A percentile compares a stretch with the other conserved stretches of the same genome.
Evolutionary conservation across 2,888 invertebrate species (phyloP).

Genomic region (Ecliptopera silaceata): DNA sequence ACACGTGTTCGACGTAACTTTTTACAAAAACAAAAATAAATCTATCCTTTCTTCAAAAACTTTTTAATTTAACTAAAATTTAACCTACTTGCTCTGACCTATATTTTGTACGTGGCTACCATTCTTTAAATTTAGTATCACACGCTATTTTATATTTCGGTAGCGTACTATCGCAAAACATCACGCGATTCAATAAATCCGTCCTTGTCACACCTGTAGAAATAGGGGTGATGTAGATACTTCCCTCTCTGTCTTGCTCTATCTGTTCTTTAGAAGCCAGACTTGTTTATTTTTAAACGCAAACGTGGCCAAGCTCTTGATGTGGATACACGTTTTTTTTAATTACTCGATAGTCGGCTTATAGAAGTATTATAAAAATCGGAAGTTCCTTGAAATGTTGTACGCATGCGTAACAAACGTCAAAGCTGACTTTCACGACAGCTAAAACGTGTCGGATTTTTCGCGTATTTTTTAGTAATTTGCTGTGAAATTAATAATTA

Average conservation of each 20-base stretch:
- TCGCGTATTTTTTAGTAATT: slow-evolving; percentile 20
- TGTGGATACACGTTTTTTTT: slow-evolving; percentile 17
- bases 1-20: too few relatives aligned
- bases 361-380: neutral
- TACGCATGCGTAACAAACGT: slow-evolving; percentile 33
- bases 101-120: neutral
- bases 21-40: too few relatives aligned
- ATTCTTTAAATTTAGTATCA: neutral
- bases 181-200: slow-evolving; percentile 20
- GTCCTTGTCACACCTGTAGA: slow-evolving; percentile 27
- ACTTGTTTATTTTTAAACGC: slow-evolving; percentile 25
- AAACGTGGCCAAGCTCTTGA: slow-evolving; percentile 26
- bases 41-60: too few relatives aligned
- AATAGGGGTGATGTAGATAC: neutral
- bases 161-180: slow-evolving; percentile 18
- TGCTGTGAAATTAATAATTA: slow-evolving; percentile 42
- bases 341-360: neutral
- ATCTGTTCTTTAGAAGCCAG: slow-evolving; percentile 7
- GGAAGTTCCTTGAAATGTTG: neutral
- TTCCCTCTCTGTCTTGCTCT: slow-evolving; percentile 12
- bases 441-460: slow-evolving; percentile 20
- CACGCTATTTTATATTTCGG: slow-evolving; percentile 13
- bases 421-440: slow-evolving; percentile 26
- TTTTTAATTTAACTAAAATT: too few relatives aligned
- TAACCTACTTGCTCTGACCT: neutral